A percentile compares a stretch with the other conserved stretches of the same genome.
Conservation (phyloP, 2,797 vertebrate species). For the Parauchenoglanis ngamensis region DNA sequence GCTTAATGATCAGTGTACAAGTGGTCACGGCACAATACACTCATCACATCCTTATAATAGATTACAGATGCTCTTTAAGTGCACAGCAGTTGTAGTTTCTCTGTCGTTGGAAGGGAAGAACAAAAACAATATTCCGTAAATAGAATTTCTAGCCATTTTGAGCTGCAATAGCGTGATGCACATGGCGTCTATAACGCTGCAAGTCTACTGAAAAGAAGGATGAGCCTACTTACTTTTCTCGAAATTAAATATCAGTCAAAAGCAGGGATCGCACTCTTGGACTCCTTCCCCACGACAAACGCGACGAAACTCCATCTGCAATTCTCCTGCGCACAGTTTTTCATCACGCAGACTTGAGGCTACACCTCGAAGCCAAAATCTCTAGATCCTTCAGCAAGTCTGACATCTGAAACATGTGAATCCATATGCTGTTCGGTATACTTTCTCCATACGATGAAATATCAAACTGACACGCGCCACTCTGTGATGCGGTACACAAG, state of each 20-base stretch:
- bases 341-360: constrained; percentile 54
- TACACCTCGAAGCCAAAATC: constrained; percentile 55
- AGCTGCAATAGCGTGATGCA: constrained; percentile 4
- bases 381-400: constrained; percentile 30
- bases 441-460: constrained; percentile 33
- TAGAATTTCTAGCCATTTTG: constrained; percentile 2
- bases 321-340: constrained; percentile 78
- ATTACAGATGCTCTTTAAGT: neutral
- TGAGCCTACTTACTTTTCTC: constrained; percentile 73
- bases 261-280: constrained; percentile 60
- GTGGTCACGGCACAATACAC: constrained; percentile 14
- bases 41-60: neutral
- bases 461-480: constrained; percentile 29
- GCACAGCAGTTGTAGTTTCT: neutral
- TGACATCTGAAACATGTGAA: constrained; percentile 26
- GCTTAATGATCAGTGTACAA: constrained; percentile 27
- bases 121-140: neutral
- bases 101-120: neutral
- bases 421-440: constrained; percentile 35
- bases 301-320: constrained; percentile 83
- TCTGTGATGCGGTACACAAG: constrained; percentile 27
- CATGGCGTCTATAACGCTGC: neutral
- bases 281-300: constrained; percentile 64
- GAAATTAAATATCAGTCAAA: constrained; percentile 54
- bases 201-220: neutral